These are phyloP conservation scores for Thecophora atra DNA, from an alignment of 2,888 invertebrate species.

Conservation along the genomic window DNA sequence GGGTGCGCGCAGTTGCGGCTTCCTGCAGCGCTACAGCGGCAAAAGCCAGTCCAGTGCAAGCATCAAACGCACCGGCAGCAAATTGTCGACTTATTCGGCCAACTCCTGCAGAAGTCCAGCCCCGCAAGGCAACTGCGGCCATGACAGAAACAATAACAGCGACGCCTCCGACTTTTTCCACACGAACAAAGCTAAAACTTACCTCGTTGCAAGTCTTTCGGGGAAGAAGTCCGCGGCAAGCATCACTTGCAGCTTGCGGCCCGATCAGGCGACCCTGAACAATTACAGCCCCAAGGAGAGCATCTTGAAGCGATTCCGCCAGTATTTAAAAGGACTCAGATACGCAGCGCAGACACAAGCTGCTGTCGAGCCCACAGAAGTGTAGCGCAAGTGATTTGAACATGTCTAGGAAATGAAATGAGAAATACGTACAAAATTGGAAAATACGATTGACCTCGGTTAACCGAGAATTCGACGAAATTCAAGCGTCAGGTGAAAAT, in stretches of 20 bases:
- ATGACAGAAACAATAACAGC: conserved; percentile 32
- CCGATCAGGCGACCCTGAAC: conserved; percentile 51
- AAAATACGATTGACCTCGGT: no score
- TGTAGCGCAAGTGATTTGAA: conserved; percentile 46
- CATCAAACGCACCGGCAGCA: conserved; percentile 63
- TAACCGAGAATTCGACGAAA: no score
- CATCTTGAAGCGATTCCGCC: conserved; percentile 63
- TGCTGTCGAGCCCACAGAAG: conserved; percentile 60
- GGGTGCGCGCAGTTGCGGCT: conserved; percentile 54
- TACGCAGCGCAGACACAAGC: conserved; percentile 54
- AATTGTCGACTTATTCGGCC: conserved; percentile 63
- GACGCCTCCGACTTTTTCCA: conserved; percentile 21
- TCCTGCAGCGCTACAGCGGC: conserved; percentile 39
- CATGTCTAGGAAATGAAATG: neutral
- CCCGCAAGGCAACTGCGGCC: conserved; percentile 56
- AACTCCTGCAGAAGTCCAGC: conserved; percentile 63
- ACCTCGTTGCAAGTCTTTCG: conserved; percentile 22
- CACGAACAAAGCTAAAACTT: conserved; percentile 22
- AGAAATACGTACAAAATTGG: no score
- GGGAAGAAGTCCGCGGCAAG: conserved; percentile 40
- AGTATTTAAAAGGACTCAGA: conserved; percentile 61
- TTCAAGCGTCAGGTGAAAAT: neutral
- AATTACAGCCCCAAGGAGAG: conserved; percentile 44
- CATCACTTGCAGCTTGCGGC: conserved; percentile 45
- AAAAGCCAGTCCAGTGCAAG: conserved; percentile 53